Conservation (phyloP, 2,113 vertebrate species). For the Strix aluco region DNA sequence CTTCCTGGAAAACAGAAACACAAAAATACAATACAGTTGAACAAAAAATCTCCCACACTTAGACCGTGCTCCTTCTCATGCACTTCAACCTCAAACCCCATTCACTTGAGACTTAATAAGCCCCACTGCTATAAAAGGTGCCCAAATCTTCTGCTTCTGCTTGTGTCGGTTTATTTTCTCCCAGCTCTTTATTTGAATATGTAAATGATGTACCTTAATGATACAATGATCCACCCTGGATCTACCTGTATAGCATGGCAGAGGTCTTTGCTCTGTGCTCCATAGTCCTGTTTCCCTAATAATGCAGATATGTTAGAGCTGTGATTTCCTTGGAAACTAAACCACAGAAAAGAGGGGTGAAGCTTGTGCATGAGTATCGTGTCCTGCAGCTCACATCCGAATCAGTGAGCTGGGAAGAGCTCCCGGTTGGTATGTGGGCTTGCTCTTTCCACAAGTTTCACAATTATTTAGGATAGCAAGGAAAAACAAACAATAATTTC, state of each 20-base stretch:
- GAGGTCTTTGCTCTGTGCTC: neutral
- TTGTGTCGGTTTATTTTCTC: neutral
- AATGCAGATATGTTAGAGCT: accelerated
- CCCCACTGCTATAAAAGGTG: neutral
- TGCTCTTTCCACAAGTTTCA: neutral
- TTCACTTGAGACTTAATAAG: neutral
- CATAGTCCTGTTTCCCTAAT: neutral
- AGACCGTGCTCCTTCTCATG: neutral
- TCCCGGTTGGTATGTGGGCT: neutral
- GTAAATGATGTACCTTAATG: neutral
- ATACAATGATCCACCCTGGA: neutral
- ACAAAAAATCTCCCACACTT: neutral
- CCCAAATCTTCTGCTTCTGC: neutral
- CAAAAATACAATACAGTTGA: neutral
- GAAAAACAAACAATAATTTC: neutral
- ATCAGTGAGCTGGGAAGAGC: neutral
- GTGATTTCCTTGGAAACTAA: neutral
- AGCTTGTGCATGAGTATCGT: accelerated
- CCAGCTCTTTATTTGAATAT: neutral
- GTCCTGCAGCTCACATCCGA: neutral
- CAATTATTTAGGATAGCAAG: neutral
- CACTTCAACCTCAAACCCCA: neutral
- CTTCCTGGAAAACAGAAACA: neutral
- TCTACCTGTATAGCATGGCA: neutral
- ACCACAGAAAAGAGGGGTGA: neutral